These are phyloP conservation scores for Mesitornis unicolor DNA, from an alignment of 2,113 vertebrate genomes.

Conservation along the genomic window DNA sequence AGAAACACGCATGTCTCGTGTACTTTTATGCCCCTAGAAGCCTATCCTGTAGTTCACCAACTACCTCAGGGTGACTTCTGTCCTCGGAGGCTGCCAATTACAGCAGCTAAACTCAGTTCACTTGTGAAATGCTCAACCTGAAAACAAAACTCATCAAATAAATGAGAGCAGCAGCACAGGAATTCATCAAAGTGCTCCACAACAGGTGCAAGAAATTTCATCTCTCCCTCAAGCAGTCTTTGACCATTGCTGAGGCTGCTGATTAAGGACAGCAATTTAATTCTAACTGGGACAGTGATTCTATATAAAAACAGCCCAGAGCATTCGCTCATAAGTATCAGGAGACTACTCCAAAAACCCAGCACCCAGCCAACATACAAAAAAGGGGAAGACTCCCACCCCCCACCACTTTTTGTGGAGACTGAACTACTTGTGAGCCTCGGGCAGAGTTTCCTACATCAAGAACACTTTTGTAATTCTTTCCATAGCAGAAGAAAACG, in stretches of 20 bases:
- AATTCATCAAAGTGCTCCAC: background rate
- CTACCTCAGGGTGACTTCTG: background rate
- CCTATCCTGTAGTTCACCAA: background rate
- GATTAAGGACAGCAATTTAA: background rate
- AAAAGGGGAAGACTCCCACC: background rate
- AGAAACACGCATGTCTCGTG: fast-evolving
- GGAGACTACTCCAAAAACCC: background rate
- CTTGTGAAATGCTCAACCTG: background rate
- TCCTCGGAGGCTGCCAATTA: background rate
- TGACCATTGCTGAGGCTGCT: background rate
- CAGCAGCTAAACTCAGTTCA: background rate
- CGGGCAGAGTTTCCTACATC: background rate
- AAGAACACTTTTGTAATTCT: background rate
- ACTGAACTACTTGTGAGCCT: background rate
- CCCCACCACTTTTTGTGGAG: background rate
- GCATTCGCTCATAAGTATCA: background rate
- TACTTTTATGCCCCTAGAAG: background rate
- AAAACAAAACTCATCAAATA: background rate
- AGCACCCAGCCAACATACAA: background rate
- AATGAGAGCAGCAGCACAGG: background rate
- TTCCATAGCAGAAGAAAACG: background rate
- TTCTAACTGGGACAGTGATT: background rate
- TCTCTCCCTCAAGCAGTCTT: background rate
- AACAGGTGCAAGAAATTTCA: background rate
- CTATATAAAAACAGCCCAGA: background rate